These are phyloP conservation scores for Ennomos quercinarius DNA, from an alignment of 2,888 invertebrate species.

Conservation along the genomic window DNA sequence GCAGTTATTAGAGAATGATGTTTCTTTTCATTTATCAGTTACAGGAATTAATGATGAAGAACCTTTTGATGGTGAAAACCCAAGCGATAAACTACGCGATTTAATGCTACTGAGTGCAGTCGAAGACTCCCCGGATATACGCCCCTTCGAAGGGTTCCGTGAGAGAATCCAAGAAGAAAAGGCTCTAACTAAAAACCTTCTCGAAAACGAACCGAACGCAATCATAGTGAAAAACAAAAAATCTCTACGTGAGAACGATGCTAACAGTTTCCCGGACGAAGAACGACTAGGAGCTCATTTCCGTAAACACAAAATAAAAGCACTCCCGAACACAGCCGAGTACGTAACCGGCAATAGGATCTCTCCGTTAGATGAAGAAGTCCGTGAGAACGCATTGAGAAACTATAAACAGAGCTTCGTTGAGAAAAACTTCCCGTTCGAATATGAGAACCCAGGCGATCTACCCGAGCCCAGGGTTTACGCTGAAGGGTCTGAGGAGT, in stretches of 20 bases:
- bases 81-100: slow-evolving; percentile 74
- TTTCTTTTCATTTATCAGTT: slow-evolving; percentile 15
- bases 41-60: slow-evolving; percentile 46
- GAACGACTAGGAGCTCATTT: slow-evolving; percentile 81
- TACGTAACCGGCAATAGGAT: slow-evolving; percentile 72
- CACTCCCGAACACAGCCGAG: slow-evolving; percentile 72
- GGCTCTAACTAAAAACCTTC: slow-evolving; percentile 50
- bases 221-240: slow-evolving; percentile 72
- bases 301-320: slow-evolving; percentile 70
- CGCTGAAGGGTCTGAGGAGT: slow-evolving; percentile 75
- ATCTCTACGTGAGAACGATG: slow-evolving; percentile 63
- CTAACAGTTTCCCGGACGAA: slow-evolving; percentile 72
- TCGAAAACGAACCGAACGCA: slow-evolving; percentile 47
- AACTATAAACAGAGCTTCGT: slow-evolving; percentile 79
- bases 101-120: slow-evolving; percentile 65
- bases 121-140: slow-evolving; percentile 68
- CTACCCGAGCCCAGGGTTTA: slow-evolving; percentile 85
- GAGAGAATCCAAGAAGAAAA: slow-evolving; percentile 72
- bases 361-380: slow-evolving; percentile 75
- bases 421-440: slow-evolving; percentile 78
- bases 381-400: slow-evolving; percentile 74
- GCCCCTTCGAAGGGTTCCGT: slow-evolving; percentile 77
- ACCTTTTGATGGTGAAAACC: slow-evolving; percentile 54
- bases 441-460: slow-evolving; percentile 77
- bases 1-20: too few relatives aligned